Evolutionary conservation across 2,888 invertebrate genomes (phyloP), one percentile per base, ranked within the genome.

Genomic region (Muschampia plurimacula): DNA sequence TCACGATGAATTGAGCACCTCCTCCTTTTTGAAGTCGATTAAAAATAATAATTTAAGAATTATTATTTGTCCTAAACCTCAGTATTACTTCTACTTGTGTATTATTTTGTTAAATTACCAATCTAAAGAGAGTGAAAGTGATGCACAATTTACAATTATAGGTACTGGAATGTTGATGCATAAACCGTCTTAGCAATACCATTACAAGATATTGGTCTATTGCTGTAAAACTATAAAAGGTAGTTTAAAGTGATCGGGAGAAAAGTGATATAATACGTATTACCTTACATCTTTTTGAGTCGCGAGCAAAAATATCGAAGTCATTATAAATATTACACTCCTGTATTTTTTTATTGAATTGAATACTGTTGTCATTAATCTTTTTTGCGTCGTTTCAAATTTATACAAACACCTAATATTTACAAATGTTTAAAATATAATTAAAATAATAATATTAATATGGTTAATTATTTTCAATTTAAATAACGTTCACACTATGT

Each of bases 261-360:
- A 70, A 70, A 57, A 70, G 57, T 57, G 64, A 70, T 57, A 60
- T 60, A 32, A 52, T 60, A 60, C 7, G 41, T 65, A 65, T 44
- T 36, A 44, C n/a, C 63, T 70, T 59, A 13, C 15, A 65, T 70
- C 41, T 46, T 44, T 65, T 46, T 22, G 15, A 65, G 65, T 46
- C 32, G 44, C 41, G 36, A 22, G 49, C 52, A n/a, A 69, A 68
- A 57, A 64, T 57, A 69, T 69, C 64, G 41, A 69, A 28, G 69
- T 55, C 69, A 63, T 69, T 69, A 69, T n/a, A 55, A 63, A 28
- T 63, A 69, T 63, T 55, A 2, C 49, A 62, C 59, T 67, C n/a
- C 10, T 52, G 62, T 69, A 62, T 32, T 52, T 44, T 52, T 36
- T 62, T n/a, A n/a, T 46, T 13, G 46, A 46, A 46, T 3, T 12